These are phyloP conservation scores for Pyxicephalus adspersus DNA, from an alignment of 2,113 vertebrate species.

Conservation along the genomic window DNA sequence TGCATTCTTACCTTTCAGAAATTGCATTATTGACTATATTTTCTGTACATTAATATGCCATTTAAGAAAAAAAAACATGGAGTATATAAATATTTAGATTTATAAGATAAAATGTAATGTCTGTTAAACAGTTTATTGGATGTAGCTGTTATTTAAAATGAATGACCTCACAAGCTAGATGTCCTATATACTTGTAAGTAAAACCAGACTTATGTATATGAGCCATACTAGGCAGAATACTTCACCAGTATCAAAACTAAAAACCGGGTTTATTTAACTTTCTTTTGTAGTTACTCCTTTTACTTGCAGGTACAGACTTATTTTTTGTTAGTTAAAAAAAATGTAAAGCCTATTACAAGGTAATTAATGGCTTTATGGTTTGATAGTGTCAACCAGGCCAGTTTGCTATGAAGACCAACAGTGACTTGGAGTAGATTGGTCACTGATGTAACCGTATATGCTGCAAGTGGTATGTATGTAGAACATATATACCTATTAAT, in stretches of 20 bases:
- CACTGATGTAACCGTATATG: slow-evolving; percentile 24
- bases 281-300: slow-evolving; percentile 11
- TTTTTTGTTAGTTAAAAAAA: slow-evolving; percentile 5
- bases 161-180: slow-evolving; percentile 40
- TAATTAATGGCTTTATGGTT: slow-evolving; percentile 28
- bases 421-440: neutral
- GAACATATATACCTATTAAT: slow-evolving; percentile 45
- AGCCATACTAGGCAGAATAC: slow-evolving; percentile 46
- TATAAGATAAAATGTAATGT: slow-evolving; percentile 42
- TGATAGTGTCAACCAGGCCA: slow-evolving; percentile 5
- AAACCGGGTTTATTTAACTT: slow-evolving; percentile 23
- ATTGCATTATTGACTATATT: slow-evolving; percentile 51
- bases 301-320: slow-evolving; percentile 32
- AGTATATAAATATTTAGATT: slow-evolving; percentile 50
- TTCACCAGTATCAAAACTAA: slow-evolving; percentile 31
- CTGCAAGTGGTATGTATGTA: slow-evolving; percentile 47
- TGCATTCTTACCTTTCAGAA: slow-evolving; percentile 35
- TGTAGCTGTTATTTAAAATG: slow-evolving; percentile 50
- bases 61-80: slow-evolving; percentile 30
- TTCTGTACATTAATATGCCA: slow-evolving; percentile 52
- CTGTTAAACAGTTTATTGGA: slow-evolving; percentile 42
- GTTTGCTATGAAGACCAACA: slow-evolving; percentile 33
- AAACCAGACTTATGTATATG: slow-evolving; percentile 43
- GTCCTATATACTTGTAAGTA: slow-evolving; percentile 35
- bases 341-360: slow-evolving; percentile 21